Conservation (phyloP, 2,113 vertebrate species). For the Bos indicus region DNA sequence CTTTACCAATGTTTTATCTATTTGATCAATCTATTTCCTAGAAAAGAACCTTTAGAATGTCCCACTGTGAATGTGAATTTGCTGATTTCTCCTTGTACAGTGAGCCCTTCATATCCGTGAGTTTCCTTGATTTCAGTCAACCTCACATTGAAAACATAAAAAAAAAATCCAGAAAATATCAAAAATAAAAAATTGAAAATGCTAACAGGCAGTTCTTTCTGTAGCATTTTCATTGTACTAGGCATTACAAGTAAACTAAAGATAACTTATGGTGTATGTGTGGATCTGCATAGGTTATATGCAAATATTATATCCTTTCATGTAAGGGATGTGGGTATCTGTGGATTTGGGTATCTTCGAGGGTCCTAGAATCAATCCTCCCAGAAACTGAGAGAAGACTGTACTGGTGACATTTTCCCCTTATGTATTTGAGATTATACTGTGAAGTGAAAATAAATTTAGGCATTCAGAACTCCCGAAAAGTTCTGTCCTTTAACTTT, state of each 20-base stretch:
- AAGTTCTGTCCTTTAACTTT: not conserved
- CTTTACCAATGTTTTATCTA: not conserved
- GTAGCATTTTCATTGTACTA: not conserved
- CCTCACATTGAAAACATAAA: not conserved
- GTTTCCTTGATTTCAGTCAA: not conserved
- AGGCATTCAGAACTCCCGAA: not conserved
- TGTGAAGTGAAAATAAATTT: not conserved
- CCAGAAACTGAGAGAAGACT: not conserved
- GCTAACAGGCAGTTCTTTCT: not conserved
- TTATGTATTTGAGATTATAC: not conserved
- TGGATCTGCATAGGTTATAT: not conserved
- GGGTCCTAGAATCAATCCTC: not conserved
- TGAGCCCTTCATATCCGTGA: not conserved
- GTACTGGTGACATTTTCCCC: not conserved
- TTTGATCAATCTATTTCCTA: not conserved
- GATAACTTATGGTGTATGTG: not conserved
- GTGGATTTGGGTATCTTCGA: not conserved
- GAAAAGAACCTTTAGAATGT: not conserved
- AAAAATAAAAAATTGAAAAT: not conserved
- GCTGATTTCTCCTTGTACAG: not conserved
- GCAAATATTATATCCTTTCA: not conserved
- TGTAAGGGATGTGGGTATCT: not conserved
- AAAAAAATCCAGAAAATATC: not conserved
- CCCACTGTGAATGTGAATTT: not conserved
- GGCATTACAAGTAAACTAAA: not conserved